Conservation (phyloP, 2,888 invertebrate genomes). For the Coleophora deauratella region DNA sequence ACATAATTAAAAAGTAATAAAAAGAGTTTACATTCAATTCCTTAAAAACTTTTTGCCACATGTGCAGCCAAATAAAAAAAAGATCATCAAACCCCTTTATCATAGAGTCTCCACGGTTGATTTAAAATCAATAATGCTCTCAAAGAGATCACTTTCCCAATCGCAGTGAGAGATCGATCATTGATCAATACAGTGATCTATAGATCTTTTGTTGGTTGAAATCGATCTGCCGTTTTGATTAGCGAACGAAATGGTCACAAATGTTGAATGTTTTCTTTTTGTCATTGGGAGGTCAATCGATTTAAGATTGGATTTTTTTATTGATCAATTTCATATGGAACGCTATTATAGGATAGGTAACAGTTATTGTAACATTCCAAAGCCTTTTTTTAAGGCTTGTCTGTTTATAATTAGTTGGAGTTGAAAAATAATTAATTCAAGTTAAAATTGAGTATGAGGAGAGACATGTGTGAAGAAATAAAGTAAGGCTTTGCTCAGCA, state of each 20-base stretch:
- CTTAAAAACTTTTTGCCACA: too few species aligned
- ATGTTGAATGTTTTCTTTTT: constrained; percentile 28
- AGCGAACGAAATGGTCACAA: constrained; percentile 41
- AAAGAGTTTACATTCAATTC: too few species aligned
- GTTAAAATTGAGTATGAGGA: too few species aligned
- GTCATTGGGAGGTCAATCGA: constrained; percentile 22
- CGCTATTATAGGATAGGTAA: constrained; percentile 21
- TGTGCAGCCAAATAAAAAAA: too few species aligned
- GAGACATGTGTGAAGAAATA: too few species aligned
- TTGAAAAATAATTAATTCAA: too few species aligned
- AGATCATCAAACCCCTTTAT: constrained; percentile 35
- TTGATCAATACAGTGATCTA: constrained; percentile 35
- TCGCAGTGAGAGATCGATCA: constrained; percentile 65
- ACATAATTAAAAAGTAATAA: neutral
- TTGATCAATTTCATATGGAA: neutral
- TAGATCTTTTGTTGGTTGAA: constrained; percentile 57
- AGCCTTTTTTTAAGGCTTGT: too few species aligned
- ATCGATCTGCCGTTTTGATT: constrained; percentile 61
- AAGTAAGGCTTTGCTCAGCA: too few species aligned
- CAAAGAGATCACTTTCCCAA: constrained; percentile 58
- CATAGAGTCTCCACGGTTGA: constrained; percentile 45
- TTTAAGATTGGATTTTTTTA: constrained; percentile 32
- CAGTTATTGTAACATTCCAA: too few species aligned
- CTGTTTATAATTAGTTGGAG: too few species aligned
- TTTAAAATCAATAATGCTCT: constrained; percentile 65